phyloP scores from a whole-genome alignment of 2,113 vertebrate species.

The Nasalis larvatus region DNA sequence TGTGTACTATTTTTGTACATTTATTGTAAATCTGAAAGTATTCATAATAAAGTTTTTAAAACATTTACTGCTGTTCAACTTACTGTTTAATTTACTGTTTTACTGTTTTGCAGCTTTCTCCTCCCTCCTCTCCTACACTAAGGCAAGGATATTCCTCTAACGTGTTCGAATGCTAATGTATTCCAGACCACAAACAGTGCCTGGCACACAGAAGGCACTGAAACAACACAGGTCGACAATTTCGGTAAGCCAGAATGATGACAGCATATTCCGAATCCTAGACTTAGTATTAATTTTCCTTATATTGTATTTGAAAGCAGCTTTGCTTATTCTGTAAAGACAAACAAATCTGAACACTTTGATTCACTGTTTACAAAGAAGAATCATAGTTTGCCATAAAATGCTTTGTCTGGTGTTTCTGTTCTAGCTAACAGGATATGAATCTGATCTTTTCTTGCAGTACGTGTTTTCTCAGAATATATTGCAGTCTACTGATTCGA shows the following conservation, averaged over 20 bases:
- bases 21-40: neutral
- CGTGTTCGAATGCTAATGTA: neutral
- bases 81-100: neutral
- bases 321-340: neutral
- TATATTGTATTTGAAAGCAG: neutral
- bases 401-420: neutral
- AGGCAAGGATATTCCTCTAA: neutral
- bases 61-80: neutral
- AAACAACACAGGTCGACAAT: neutral
- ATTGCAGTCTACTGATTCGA: neutral
- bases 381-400: neutral
- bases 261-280: neutral
- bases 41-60: neutral
- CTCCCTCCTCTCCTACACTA: neutral
- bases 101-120: neutral
- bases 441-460: neutral
- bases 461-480: neutral
- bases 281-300: neutral
- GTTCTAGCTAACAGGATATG: neutral
- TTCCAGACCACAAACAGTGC: neutral
- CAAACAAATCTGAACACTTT: neutral
- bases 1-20: neutral
- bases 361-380: neutral
- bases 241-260: neutral
- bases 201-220: neutral